Conservation (phyloP, 1,140 invertebrate genomes). For the Acromyrmex heyeri region DNA sequence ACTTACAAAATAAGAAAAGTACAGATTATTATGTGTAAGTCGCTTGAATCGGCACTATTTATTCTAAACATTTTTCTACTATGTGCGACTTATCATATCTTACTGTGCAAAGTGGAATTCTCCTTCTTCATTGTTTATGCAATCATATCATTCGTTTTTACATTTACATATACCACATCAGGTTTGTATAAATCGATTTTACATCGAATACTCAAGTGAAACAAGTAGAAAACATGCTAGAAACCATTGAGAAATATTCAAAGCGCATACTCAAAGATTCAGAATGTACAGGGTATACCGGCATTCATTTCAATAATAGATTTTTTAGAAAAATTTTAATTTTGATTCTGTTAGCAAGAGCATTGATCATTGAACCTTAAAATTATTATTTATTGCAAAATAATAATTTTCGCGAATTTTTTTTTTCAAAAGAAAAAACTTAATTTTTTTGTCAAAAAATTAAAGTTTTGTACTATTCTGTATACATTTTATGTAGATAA, state of each 20-base stretch:
- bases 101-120: slow-evolving; percentile 44
- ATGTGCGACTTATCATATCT: slow-evolving; percentile 21
- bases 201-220: background rate
- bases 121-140: slow-evolving; percentile 45
- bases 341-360: background rate
- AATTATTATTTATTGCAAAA: background rate
- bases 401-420: background rate
- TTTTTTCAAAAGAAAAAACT: background rate
- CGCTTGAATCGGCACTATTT: background rate
- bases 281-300: background rate
- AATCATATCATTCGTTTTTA: slow-evolving; percentile 63
- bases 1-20: background rate
- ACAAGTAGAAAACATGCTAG: background rate
- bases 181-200: slow-evolving; percentile 64
- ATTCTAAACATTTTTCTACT: slow-evolving; percentile 3
- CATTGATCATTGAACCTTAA: background rate
- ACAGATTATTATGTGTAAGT: slow-evolving; percentile 1
- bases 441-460: background rate
- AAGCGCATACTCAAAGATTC: background rate
- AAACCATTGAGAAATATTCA: slow-evolving; percentile 8
- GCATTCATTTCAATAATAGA: background rate
- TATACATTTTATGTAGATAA: slow-evolving; percentile 15
- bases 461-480: background rate
- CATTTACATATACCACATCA: background rate
- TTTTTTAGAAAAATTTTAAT: slow-evolving; percentile 9